Evolutionary conservation across 2,888 invertebrate species (phyloP).

Genomic region (Dasysyrphus tricinctus): DNA sequence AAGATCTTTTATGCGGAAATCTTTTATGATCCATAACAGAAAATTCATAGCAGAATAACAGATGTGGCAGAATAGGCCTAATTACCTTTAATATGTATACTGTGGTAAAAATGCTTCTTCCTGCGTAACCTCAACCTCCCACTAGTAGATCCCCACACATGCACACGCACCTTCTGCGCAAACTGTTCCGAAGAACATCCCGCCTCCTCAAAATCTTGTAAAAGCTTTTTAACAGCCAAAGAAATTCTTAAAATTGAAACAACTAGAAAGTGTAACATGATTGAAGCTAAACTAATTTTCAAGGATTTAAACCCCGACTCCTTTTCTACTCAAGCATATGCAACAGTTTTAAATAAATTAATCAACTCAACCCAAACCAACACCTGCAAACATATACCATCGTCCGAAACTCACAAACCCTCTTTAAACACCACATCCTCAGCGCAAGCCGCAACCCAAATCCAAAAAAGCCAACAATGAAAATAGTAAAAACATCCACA

Average conservation of each 20-base stretch:
- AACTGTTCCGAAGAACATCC: not conserved
- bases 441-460: not conserved
- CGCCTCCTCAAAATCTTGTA: not conserved
- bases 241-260: no score
- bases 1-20: no score
- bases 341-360: not conserved
- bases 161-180: not conserved
- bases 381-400: no score
- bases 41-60: no score
- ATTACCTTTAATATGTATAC: no score
- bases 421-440: no score
- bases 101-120: conserved; percentile 10
- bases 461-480: not conserved
- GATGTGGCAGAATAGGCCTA: no score
- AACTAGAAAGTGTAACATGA: no score
- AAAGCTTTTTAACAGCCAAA: not conserved
- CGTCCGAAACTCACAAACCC: no score
- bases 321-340: not conserved
- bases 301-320: no score
- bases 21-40: no score
- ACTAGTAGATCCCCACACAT: not conserved
- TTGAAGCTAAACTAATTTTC: no score
- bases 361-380: not conserved
- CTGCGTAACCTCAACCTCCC: not conserved
- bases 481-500: not conserved